phyloP scores from a whole-genome alignment of 2,888 invertebrate genomes.

The Callinectes sapidus region DNA sequence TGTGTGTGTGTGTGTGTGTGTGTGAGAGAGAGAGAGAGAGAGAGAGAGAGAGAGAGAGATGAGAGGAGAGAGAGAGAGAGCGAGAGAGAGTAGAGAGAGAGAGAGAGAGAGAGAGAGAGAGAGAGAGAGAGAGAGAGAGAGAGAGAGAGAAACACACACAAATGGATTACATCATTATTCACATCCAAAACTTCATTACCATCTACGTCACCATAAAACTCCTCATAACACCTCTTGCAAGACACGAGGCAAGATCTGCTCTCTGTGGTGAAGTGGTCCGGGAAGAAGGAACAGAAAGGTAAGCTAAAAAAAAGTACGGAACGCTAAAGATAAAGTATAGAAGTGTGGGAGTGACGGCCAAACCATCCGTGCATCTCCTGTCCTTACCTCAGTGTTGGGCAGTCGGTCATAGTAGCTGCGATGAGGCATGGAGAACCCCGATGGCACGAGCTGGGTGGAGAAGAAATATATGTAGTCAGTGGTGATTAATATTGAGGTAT shows the following conservation, averaged over 20 bases:
- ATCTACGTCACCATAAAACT: not conserved
- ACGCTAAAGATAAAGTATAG: not conserved
- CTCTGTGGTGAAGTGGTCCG: not conserved
- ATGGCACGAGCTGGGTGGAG: constrained; percentile 63
- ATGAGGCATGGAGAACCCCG: constrained; percentile 71
- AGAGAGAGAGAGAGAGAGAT: not conserved
- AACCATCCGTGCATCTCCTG: not conserved
- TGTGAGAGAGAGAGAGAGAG: constrained; percentile 5
- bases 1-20: constrained; percentile 1
- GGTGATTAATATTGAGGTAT: not conserved
- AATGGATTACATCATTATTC: not conserved
- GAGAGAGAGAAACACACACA: not conserved
- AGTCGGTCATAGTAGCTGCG: constrained; percentile 68
- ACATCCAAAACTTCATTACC: not conserved
- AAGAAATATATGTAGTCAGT: not conserved
- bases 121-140: not conserved
- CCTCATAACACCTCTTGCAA: not conserved
- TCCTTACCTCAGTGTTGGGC: constrained; percentile 70
- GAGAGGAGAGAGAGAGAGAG: not conserved
- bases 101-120: not conserved
- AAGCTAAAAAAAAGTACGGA: not conserved
- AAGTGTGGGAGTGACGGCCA: not conserved
- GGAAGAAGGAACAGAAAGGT: not conserved
- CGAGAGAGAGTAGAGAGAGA: not conserved
- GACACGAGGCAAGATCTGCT: not conserved